These are phyloP conservation scores for Chromoteleia sp. DNA, from an alignment of 2,888 invertebrate species.

Conservation along the genomic window DNA sequence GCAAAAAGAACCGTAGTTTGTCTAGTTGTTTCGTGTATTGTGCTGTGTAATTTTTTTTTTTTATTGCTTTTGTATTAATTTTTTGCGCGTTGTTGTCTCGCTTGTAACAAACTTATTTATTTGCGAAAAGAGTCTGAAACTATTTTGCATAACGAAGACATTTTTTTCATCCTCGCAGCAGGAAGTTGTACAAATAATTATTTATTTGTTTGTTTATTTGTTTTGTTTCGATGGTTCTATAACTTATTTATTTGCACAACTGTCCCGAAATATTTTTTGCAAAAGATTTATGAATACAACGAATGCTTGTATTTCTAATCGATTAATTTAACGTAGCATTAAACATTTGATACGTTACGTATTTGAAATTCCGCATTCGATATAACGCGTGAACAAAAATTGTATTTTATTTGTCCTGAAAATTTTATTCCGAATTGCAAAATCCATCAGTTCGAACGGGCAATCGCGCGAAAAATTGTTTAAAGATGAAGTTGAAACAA, in stretches of 20 bases:
- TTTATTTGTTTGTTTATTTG: neutral
- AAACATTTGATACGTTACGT: neutral
- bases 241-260: neutral
- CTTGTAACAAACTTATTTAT: no score
- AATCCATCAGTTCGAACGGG: neutral
- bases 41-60: no score
- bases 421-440: constrained; percentile 12
- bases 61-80: no score
- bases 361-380: neutral
- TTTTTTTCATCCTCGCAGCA: no score
- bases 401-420: constrained; percentile 42
- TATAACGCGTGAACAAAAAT: constrained; percentile 20
- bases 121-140: no score
- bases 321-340: constrained; percentile 24
- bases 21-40: no score
- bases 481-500: no score
- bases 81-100: no score
- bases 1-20: no score
- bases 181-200: neutral
- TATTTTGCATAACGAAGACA: no score
- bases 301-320: constrained; percentile 25
- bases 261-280: neutral
- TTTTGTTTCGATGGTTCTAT: neutral
- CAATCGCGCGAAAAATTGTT: neutral
- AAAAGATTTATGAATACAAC: neutral